Evolutionary conservation across 2,113 vertebrate species (phyloP), one percentile per base, ranked within the genome.

Genomic region (Origma solitaria): DNA sequence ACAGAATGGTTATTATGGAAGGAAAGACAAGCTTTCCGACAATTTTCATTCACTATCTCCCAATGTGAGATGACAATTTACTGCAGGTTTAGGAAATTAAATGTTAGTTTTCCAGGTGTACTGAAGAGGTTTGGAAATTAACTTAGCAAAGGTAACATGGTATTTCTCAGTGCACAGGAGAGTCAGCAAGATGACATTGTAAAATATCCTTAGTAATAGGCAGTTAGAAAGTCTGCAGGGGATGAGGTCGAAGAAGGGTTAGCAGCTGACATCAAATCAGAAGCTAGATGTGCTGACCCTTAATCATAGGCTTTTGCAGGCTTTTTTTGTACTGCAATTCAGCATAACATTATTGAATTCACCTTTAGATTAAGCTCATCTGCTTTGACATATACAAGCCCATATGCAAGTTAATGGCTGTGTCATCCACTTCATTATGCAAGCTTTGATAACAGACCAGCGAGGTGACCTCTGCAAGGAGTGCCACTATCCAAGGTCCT

Each of bases 201-300:
- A 94, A 92, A 97, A 96, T 88, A 94, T 30, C 86, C 62, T 62
- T 61, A 91, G 92, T 92, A 95, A 90, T 81, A 95, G 87, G 90
- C 80, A 89, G 77, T 92, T 92, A 88, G 84, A 83, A 94, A 90
- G 83, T 96, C 97, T 70, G 69, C 31, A 19, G 95, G 94, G 87
- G 95, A 92, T 94, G 90, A 95, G 93, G 97, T 97, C 95, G 95
- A 79, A 91, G 89, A 97, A 97, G 94, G 97, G 97, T 97, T 96
- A 97, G 91, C 81, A 93, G 78, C 95, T 95, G 96, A 96, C 92
- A 97, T 95, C 72, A 96, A 96, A 97, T 96, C 86, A 87, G 88
- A 81, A 95, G 85, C 86, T 86, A 94, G 84, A 96, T 96, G 94
- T 93, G 95, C 96, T 95, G 97, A 97, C 95, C 97, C 92, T 95